These are phyloP conservation scores for Charadrius vociferus DNA, from an alignment of 2,113 vertebrate species.

Conservation along the genomic window DNA sequence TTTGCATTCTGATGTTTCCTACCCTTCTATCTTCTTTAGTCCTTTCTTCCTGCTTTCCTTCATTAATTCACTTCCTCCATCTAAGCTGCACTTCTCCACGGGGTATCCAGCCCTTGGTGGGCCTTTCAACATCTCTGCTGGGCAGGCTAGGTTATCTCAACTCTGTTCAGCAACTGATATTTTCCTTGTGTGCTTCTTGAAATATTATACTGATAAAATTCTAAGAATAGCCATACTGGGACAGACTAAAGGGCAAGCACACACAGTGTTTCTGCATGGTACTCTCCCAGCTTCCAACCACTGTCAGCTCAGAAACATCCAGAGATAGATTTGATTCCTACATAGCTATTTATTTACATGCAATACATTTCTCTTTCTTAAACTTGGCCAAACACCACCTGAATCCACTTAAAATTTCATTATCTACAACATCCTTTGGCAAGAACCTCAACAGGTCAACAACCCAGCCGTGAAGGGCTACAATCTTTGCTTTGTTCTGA, in stretches of 20 bases:
- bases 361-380: not conserved
- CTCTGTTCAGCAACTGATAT: not conserved
- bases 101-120: not conserved
- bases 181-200: not conserved
- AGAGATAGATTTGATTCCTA: not conserved
- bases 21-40: not conserved
- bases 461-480: rapidly evolving
- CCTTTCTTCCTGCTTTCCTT: not conserved
- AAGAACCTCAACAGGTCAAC: not conserved
- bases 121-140: not conserved
- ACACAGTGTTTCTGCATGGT: not conserved
- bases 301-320: not conserved
- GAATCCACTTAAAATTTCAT: not conserved
- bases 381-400: not conserved
- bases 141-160: not conserved
- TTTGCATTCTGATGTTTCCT: not conserved
- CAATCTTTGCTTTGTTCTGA: not conserved
- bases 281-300: not conserved
- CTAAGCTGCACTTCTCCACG: not conserved
- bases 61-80: not conserved
- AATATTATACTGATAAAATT: not conserved
- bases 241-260: not conserved
- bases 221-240: not conserved
- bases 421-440: not conserved
- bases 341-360: not conserved